A percentile compares a stretch with the other conserved stretches of the same genome.
phyloP scores from a whole-genome alignment of 2,888 invertebrate species.

The Serripes groenlandicus region DNA sequence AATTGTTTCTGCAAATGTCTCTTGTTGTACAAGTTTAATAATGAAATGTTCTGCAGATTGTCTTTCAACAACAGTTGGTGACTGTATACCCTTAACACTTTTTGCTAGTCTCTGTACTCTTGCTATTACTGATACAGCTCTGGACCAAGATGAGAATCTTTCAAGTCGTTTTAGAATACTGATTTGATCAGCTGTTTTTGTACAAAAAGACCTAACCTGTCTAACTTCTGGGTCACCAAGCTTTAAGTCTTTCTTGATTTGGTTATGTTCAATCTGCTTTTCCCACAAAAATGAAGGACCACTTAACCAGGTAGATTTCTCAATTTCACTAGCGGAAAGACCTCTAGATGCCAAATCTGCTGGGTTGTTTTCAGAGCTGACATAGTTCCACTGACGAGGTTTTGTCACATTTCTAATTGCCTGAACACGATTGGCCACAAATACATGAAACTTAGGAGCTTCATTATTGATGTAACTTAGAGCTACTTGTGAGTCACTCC shows the following conservation, averaged over 20 bases:
- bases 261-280: not conserved
- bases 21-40: not conserved
- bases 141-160: not conserved
- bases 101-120: too few relatives aligned
- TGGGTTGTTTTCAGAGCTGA: conserved; percentile 50
- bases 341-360: conserved; percentile 62
- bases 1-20: not conserved
- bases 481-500: too few relatives aligned
- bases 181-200: not conserved
- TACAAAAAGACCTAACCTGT: not conserved
- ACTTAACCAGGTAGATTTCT: conserved; percentile 10
- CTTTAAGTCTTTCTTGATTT: not conserved
- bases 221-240: not conserved
- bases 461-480: too few relatives aligned
- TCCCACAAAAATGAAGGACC: conserved; percentile 19
- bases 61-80: not conserved
- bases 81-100: too few relatives aligned
- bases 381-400: conserved; percentile 54
- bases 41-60: not conserved
- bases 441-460: too few relatives aligned
- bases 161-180: not conserved
- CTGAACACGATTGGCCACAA: conserved; percentile 62
- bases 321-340: conserved; percentile 2
- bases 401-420: conserved; percentile 38
- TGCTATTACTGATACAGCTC: not conserved